A percentile compares a stretch with the other conserved stretches of the same genome.
These are phyloP conservation scores for Drosophila anomalata DNA, from an alignment of 2,888 invertebrate genomes.

Conservation along the genomic window DNA sequence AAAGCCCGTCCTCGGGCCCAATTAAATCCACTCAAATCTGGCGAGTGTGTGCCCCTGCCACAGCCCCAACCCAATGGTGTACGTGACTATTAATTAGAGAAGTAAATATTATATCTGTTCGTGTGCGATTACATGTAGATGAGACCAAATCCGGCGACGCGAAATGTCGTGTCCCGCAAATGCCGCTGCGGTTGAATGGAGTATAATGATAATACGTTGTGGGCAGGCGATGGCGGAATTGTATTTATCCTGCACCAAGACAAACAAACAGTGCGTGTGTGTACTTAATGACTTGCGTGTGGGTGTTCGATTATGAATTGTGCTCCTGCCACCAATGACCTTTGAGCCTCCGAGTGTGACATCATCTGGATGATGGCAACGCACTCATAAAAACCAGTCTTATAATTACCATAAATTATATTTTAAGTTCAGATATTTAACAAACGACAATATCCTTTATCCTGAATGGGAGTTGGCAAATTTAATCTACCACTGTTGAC, in stretches of 20 bases:
- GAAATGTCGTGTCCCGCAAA: constrained; percentile 49
- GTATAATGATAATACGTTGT: constrained; percentile 63
- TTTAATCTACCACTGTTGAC: constrained; percentile 33
- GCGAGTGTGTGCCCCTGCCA: constrained; percentile 2
- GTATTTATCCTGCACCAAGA: constrained; percentile 50
- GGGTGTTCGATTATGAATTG: constrained; percentile 21
- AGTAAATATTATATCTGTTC: constrained; percentile 66
- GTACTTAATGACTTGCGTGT: constrained; percentile 1
- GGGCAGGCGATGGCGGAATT: constrained; percentile 58
- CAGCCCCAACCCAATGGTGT: constrained; percentile 19
- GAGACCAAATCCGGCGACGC: constrained; percentile 48
- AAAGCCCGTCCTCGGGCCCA: constrained; percentile 50
- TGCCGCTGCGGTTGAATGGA: constrained; percentile 60
- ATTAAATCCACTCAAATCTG: constrained; percentile 52
- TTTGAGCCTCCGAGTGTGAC: constrained; percentile 10
- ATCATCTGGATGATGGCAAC: neutral
- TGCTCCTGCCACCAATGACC: constrained; percentile 12
- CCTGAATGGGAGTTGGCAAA: constrained; percentile 15
- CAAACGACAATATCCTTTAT: neutral
- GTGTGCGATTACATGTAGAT: constrained; percentile 53
- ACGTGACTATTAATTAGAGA: constrained; percentile 64
- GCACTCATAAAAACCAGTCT: neutral
- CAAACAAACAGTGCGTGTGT: constrained; percentile 40
- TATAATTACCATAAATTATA: neutral
- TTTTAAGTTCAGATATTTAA: neutral